Conservation (phyloP, 2,888 invertebrate species). For the Vesta saturnalis region DNA sequence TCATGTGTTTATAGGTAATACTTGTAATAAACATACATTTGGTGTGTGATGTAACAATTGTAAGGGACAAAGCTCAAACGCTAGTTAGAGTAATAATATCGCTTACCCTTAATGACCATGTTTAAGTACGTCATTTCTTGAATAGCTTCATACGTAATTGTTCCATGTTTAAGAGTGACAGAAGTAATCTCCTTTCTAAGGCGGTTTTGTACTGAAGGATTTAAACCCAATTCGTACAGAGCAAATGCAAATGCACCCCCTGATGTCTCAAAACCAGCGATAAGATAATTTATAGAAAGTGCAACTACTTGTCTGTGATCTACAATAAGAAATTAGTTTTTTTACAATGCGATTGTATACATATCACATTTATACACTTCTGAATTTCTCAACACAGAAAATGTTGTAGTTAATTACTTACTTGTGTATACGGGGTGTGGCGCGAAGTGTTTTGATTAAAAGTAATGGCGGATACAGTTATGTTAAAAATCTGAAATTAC, state of each 20-base stretch:
- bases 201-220: conserved; percentile 62
- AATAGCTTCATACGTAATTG: conserved; percentile 62
- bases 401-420: too few relatives aligned
- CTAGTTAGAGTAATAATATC: too few relatives aligned
- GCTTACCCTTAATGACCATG: conserved; percentile 62
- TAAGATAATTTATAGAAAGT: conserved; percentile 63
- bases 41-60: too few relatives aligned
- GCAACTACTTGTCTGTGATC: conserved; percentile 51
- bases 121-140: conserved; percentile 65
- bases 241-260: conserved; percentile 62
- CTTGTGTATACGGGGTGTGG: too few relatives aligned
- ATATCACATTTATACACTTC: background rate
- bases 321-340: conserved; percentile 15
- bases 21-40: too few relatives aligned
- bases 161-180: conserved; percentile 53
- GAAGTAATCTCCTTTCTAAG: conserved; percentile 60
- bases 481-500: too few relatives aligned
- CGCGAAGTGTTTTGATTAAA: too few relatives aligned
- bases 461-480: too few relatives aligned
- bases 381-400: background rate
- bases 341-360: background rate
- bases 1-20: too few relatives aligned
- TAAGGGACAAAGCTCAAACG: too few relatives aligned
- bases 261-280: conserved; percentile 67
- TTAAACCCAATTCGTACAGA: conserved; percentile 61